These are phyloP conservation scores for Apotomis turbidana DNA, from an alignment of 2,888 invertebrate genomes.

Conservation along the genomic window DNA sequence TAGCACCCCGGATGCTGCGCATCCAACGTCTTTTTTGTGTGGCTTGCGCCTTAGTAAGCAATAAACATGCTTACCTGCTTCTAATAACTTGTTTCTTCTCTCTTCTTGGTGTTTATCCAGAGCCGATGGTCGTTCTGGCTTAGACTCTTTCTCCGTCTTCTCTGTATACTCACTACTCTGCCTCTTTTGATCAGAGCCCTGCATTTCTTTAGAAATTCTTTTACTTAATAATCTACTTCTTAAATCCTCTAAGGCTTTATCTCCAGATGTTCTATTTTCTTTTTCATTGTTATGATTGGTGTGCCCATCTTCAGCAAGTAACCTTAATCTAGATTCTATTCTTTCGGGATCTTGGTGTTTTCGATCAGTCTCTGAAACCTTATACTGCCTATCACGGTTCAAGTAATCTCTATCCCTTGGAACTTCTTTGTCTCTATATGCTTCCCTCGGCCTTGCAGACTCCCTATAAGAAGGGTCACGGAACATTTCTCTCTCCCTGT, in stretches of 20 bases:
- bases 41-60: not conserved
- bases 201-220: slow-evolving; percentile 86
- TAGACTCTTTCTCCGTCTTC: slow-evolving; percentile 59
- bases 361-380: slow-evolving; percentile 69
- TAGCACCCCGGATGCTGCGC: too few species aligned
- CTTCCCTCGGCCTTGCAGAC: slow-evolving; percentile 53
- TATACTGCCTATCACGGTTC: slow-evolving; percentile 69
- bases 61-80: slow-evolving; percentile 81
- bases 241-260: slow-evolving; percentile 89
- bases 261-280: slow-evolving; percentile 80
- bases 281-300: slow-evolving; percentile 74
- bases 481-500: slow-evolving; percentile 57
- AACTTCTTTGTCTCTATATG: slow-evolving; percentile 62
- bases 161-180: slow-evolving; percentile 77
- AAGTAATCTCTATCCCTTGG: slow-evolving; percentile 68
- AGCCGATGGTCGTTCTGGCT: slow-evolving; percentile 67
- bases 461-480: slow-evolving; percentile 49
- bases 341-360: slow-evolving; percentile 70
- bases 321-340: slow-evolving; percentile 72
- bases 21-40: too few species aligned
- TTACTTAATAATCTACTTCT: slow-evolving; percentile 89
- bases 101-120: slow-evolving; percentile 82
- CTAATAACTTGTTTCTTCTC: slow-evolving; percentile 87
- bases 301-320: slow-evolving; percentile 71
- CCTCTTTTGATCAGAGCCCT: slow-evolving; percentile 73